phyloP scores from a whole-genome alignment of 2,888 invertebrate species.

The Brassicogethes aeneus region DNA sequence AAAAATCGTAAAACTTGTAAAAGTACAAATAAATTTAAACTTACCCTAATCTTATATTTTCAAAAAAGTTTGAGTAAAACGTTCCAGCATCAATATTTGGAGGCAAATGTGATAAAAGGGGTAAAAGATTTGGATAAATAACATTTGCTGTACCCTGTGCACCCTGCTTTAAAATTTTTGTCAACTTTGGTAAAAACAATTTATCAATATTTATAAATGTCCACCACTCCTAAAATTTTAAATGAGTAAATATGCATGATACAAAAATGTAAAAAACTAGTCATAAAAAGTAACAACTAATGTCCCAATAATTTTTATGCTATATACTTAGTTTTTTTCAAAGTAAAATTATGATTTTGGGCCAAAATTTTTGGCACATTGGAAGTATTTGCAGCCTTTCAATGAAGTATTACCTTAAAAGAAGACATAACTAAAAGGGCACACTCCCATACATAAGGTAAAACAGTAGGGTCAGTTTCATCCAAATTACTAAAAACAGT shows the following conservation, averaged over 20 bases:
- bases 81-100: conserved; percentile 40
- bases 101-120: conserved; percentile 64
- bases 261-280: no score
- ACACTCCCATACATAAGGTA: conserved; percentile 67
- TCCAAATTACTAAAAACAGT: conserved; percentile 56
- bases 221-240: conserved; percentile 63
- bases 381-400: neutral
- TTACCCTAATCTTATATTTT: conserved; percentile 59
- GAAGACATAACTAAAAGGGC: conserved; percentile 52
- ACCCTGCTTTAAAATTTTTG: conserved; percentile 55
- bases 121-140: conserved; percentile 66
- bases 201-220: conserved; percentile 63
- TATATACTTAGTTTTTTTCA: neutral
- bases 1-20: no score
- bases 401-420: conserved; percentile 48
- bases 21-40: no score
- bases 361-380: neutral
- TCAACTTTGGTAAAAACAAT: conserved; percentile 62
- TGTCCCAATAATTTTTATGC: no score
- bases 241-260: no score
- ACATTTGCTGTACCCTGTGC: conserved; percentile 69
- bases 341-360: neutral
- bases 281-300: conserved; percentile 1
- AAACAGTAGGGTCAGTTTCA: conserved; percentile 57
- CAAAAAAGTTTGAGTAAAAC: conserved; percentile 60